Evolutionary conservation across 2,113 vertebrate genomes (phyloP), one percentile per base, ranked within the genome.

Genomic region (Platycercus adscitus): DNA sequence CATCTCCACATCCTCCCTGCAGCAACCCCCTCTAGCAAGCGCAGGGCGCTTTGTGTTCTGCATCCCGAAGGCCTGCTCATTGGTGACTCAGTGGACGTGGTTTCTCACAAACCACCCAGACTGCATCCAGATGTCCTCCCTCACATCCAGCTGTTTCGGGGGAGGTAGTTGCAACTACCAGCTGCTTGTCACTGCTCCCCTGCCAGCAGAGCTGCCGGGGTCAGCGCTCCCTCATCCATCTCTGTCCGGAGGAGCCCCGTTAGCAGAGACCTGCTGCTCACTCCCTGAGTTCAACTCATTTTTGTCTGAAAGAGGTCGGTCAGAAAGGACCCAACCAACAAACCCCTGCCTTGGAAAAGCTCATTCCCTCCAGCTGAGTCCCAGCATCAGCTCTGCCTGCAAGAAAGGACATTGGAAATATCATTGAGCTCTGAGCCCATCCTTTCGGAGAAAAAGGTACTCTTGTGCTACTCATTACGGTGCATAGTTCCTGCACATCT

Each of bases 221-320:
- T 97, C 96, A 92, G 68, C 0, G 61, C 73, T 91, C 69, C 93
- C 89, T 95, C 94, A 96, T 97, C 96, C 94, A 65, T 96, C 96
- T 95, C 91, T 65, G 93, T 91, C 96, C 44, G 0, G 31, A 92
- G 83, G 2, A 81, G 83, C 64, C 66, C 86, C 4, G 1, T 35
- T 33, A 81, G 76, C 88, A 8, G 16, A 6, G 92, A 95, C 88
- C 92, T 95, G 91, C 91, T 64, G 86, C 86, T 91, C 46, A 0
- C 76, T 86, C 80, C 80, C 76, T 7, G 55, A 84, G 50, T 53
- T 75, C 83, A n/a, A 18, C 55, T 66, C 4, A 1, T 11, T 28
- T 44, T 65, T 52, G 24, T n/a, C 64, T 3, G 3, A 37, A 73
- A 64, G 39, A 80, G 25, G 13, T 70, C 1, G 0, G 23, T 46